These are phyloP conservation scores for Diorhabda sublineata DNA, from an alignment of 1,140 invertebrate species.

Conservation along the genomic window DNA sequence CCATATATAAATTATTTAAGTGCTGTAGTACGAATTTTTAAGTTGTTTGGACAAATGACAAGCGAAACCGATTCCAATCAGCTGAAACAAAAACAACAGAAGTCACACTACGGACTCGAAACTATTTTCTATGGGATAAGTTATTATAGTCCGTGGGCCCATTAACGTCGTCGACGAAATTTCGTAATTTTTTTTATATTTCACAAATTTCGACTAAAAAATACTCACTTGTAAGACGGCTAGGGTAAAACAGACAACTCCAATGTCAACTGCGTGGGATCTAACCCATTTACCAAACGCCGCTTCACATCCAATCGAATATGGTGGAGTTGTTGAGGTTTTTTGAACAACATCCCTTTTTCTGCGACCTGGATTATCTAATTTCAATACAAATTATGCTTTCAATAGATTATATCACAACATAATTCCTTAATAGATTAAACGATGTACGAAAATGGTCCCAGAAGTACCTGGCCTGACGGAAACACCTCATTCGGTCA, in stretches of 20 bases:
- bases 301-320: slow-evolving; percentile 25
- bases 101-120: too few species aligned
- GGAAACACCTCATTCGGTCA: too few species aligned
- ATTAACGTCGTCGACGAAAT: not conserved
- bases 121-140: too few species aligned
- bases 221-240: slow-evolving; percentile 34
- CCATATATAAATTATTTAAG: slow-evolving; percentile 9
- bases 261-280: slow-evolving; percentile 34
- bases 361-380: not conserved
- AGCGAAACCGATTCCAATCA: slow-evolving; percentile 36
- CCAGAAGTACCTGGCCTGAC: too few species aligned
- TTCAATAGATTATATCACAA: too few species aligned
- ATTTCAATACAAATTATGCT: not conserved
- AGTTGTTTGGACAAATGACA: slow-evolving; percentile 37
- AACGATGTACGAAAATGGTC: too few species aligned
- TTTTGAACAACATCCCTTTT: not conserved
- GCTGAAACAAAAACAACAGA: slow-evolving; percentile 19
- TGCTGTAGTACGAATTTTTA: slow-evolving; percentile 29
- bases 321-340: slow-evolving; percentile 16
- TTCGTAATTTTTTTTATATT: not conserved
- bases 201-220: not conserved
- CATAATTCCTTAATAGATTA: too few species aligned
- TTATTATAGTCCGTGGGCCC: too few species aligned
- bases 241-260: slow-evolving; percentile 30
- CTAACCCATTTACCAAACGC: slow-evolving; percentile 31